phyloP scores from a whole-genome alignment of 2,797 vertebrate species.

The Onychomys torridus region DNA sequence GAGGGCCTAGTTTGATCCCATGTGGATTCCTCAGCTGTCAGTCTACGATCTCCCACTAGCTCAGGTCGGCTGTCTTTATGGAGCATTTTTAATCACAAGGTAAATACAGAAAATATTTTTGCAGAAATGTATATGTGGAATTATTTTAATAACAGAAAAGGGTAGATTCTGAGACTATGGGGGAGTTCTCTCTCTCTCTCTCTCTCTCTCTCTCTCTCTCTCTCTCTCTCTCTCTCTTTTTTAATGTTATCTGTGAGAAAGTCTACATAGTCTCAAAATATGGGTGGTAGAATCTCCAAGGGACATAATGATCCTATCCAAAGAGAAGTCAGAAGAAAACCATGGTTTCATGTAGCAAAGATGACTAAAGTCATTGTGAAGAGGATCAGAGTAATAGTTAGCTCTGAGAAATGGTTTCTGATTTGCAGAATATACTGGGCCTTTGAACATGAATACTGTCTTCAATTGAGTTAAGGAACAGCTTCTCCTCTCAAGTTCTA shows the following conservation, averaged over 20 bases:
- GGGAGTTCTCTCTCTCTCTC: too few relatives aligned
- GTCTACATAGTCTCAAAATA: neutral
- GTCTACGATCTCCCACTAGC: too few relatives aligned
- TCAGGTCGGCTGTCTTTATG: too few relatives aligned
- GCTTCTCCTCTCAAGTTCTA: neutral
- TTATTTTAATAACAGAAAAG: constrained; percentile 23
- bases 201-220: too few relatives aligned
- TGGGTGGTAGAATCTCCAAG: neutral
- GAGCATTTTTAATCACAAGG: neutral
- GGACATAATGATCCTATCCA: neutral
- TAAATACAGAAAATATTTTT: neutral
- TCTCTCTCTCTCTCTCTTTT: too few relatives aligned
- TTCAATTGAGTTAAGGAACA: constrained; percentile 17
- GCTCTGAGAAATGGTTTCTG: neutral
- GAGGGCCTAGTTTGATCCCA: too few relatives aligned
- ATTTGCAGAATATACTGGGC: neutral
- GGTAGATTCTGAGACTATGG: neutral
- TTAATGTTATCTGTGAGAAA: neutral
- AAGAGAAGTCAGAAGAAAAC: neutral
- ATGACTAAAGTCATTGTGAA: neutral
- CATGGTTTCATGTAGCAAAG: constrained; percentile 18
- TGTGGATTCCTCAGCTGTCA: too few relatives aligned
- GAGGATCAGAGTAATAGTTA: neutral
- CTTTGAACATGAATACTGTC: constrained; percentile 6
- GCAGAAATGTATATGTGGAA: neutral